These are phyloP conservation scores for Pelecanus crispus DNA, from an alignment of 2,113 vertebrate genomes.

Conservation along the genomic window DNA sequence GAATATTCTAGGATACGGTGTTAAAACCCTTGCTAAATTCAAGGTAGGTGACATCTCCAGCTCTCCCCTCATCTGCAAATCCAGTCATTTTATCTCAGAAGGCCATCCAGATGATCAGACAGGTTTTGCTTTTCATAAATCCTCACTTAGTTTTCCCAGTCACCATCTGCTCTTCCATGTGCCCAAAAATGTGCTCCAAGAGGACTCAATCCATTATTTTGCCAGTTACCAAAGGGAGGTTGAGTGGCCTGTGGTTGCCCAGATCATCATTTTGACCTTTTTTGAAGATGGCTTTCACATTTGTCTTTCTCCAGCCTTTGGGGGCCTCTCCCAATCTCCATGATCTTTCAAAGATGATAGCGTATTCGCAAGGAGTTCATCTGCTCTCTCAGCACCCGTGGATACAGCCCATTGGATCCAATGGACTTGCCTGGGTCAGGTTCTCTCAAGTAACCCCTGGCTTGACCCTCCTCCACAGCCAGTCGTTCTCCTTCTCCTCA, in stretches of 20 bases:
- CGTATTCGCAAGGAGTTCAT: not conserved
- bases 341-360: not conserved
- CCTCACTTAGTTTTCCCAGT: not conserved
- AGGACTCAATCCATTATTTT: not conserved
- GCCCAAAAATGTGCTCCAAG: not conserved
- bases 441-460: not conserved
- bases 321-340: not conserved
- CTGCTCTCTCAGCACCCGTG: not conserved
- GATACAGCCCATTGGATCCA: not conserved
- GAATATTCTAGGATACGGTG: not conserved
- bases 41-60: not conserved
- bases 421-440: not conserved
- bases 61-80: not conserved
- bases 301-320: not conserved
- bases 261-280: not conserved
- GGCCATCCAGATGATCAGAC: not conserved
- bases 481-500: accelerated
- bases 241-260: not conserved
- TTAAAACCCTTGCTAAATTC: not conserved
- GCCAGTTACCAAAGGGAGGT: not conserved
- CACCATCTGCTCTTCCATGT: not conserved
- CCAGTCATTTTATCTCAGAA: not conserved
- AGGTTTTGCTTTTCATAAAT: not conserved
- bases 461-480: not conserved
- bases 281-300: not conserved